phyloP scores from a whole-genome alignment of 2,113 vertebrate genomes.

The Calyptomena viridis region DNA sequence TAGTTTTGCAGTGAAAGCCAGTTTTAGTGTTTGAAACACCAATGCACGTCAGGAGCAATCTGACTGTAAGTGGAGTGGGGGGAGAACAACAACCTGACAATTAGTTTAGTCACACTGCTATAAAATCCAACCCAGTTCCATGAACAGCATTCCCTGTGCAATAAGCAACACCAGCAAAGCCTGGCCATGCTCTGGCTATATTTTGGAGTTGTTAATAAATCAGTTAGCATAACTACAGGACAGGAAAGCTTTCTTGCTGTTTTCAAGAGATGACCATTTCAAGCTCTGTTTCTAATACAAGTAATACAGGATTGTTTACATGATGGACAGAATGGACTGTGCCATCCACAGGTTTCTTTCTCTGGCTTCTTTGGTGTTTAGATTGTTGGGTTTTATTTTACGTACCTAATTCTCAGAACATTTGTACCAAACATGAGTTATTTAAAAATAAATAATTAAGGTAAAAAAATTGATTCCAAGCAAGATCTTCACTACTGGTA shows the following conservation, averaged over 20 bases:
- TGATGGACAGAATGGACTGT: not conserved
- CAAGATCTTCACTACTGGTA: not conserved
- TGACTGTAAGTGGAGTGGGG: not conserved
- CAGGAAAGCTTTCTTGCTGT: slow-evolving; percentile 13
- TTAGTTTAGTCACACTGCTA: not conserved
- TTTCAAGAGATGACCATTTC: slow-evolving; percentile 26
- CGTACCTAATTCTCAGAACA: not conserved
- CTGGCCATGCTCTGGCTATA: not conserved
- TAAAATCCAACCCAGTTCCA: not conserved
- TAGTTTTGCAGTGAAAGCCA: not conserved
- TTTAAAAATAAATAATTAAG: not conserved
- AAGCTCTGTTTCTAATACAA: slow-evolving; percentile 5
- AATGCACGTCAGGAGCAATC: not conserved
- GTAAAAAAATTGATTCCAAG: not conserved
- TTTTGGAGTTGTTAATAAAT: slow-evolving; percentile 38
- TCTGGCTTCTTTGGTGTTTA: not conserved
- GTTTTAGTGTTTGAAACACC: not conserved
- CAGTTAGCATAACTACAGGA: not conserved
- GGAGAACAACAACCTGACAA: not conserved
- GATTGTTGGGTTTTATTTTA: not conserved
- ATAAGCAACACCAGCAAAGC: slow-evolving; percentile 31
- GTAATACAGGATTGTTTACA: not conserved
- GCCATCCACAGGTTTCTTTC: not conserved
- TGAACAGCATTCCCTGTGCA: not conserved
- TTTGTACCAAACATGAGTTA: not conserved